Base-by-base conservation (phyloP, 2,797 vertebrate species). In the Scolopax bukidnonensis region DNA sequence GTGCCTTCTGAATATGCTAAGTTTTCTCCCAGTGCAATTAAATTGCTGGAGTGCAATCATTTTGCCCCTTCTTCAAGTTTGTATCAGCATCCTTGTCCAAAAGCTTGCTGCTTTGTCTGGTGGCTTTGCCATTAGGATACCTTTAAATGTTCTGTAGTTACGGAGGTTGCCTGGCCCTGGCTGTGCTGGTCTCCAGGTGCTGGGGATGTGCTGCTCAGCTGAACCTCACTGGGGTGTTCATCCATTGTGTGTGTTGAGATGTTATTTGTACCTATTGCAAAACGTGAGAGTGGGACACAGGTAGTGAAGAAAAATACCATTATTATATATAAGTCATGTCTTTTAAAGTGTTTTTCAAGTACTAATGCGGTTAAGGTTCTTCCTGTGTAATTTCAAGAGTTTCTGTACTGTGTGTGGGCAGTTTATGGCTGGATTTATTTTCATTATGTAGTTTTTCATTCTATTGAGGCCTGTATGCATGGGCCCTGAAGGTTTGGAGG, bases 401-500 rank as follows among this genome's bases (percentile, higher is more conserved):
- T 56, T 57, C 14, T 86, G 91, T 63, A 9, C 15, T 2, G 2
- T 1, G 15, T 47, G 36, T 71, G 57, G 40, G 53, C 53, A 67
- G n/a, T n/a, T 82, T 6, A 4, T 18, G 56, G 69, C 32, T 63
- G 51, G 20, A 3, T 88, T 84, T 28, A 5, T 65, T 79, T 67
- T 74, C 18, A 3, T 32, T 7, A 5, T 54, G 24, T 19, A 32
- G 6, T 32, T 79, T 51, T 53, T 87, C 15, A 6, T n/a, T 51
- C 0, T 4, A 23, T n/a, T 1, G 17, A 68, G 32, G 50, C 25
- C 25, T 15, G 11, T 30, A 21, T 2, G 3, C 0, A 0, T 12
- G 24, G 41, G n/a, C 14, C 28, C 7, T 33, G 14, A 56, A 59
- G 30, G 54, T 16, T 36, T 15, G 6, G 54, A 32, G 16, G 21